These are phyloP conservation scores for Icerya purchasi DNA, from an alignment of 2,888 invertebrate genomes.

Conservation along the genomic window DNA sequence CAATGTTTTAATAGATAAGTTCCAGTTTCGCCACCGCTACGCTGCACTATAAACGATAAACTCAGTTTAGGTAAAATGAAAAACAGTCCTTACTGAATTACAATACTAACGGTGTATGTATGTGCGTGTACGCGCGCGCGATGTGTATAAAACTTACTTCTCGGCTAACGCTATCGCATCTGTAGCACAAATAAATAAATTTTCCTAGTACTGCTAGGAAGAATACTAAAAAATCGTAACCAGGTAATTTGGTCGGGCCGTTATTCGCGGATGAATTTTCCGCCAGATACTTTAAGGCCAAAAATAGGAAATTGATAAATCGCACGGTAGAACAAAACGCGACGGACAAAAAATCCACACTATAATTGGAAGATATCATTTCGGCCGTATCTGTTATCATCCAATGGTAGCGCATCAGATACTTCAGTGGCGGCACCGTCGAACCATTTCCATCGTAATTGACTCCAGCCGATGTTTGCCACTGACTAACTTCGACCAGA, in stretches of 20 bases:
- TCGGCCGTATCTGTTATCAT: conserved; percentile 6
- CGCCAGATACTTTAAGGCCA: conserved; percentile 8
- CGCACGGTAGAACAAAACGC: conserved; percentile 10
- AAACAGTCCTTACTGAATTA: no score
- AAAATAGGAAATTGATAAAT: conserved; percentile 13
- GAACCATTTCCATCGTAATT: background rate
- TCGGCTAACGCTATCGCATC: conserved; percentile 9
- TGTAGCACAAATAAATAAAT: conserved; percentile 12
- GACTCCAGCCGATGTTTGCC: no score
- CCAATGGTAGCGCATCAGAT: conserved; percentile 6
- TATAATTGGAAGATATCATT: conserved; percentile 6
- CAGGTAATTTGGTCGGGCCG: conserved; percentile 4
- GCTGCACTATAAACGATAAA: no score
- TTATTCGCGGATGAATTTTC: background rate
- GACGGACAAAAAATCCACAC: conserved; percentile 10
- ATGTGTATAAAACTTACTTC: no score
- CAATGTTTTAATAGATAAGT: no score
- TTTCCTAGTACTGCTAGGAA: conserved; percentile 11
- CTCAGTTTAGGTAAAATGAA: no score
- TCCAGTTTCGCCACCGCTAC: no score
- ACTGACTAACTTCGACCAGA: background rate
- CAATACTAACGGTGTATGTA: no score
- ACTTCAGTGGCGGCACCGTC: background rate
- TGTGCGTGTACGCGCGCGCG: no score
- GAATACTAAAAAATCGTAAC: conserved; percentile 10